Evolutionary conservation across 2,888 invertebrate genomes (phyloP).

Genomic region (Parascotia fuliginaria): DNA sequence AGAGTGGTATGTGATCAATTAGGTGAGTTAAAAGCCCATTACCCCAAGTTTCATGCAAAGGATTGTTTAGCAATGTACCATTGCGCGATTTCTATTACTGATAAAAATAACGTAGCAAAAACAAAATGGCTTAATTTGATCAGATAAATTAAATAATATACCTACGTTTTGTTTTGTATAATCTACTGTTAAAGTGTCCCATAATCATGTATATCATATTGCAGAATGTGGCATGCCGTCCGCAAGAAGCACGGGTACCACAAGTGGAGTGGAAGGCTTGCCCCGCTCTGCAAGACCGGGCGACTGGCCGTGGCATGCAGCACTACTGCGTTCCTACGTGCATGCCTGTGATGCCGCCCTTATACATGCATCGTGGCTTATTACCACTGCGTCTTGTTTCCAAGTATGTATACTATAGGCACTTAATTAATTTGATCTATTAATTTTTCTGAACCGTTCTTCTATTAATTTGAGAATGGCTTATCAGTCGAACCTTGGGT

Average conservation of each 20-base stretch:
- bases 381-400: slow-evolving; percentile 95
- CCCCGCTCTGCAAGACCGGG: slow-evolving; percentile 91
- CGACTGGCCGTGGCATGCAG: slow-evolving; percentile 97
- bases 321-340: slow-evolving; percentile 92
- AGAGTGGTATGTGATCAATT: slow-evolving; percentile 92
- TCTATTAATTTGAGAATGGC: too few relatives aligned
- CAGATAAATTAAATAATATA: not conserved
- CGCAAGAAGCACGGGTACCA: slow-evolving; percentile 78
- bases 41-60: too few relatives aligned
- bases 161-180: too few relatives aligned
- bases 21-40: slow-evolving; percentile 85
- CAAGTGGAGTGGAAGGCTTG: slow-evolving; percentile 82
- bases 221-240: slow-evolving; percentile 90
- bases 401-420: slow-evolving; percentile 68
- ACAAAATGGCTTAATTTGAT: too few relatives aligned
- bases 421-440: too few relatives aligned
- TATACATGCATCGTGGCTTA: slow-evolving; percentile 92
- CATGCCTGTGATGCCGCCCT: slow-evolving; percentile 96
- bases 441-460: too few relatives aligned
- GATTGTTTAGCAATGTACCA: too few relatives aligned
- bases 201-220: too few relatives aligned
- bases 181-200: too few relatives aligned
- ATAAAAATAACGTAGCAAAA: too few relatives aligned
- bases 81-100: too few relatives aligned
- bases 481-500: too few relatives aligned